These are phyloP conservation scores for Tringa solitaria DNA, from an alignment of 2,113 vertebrate species.

Conservation along the genomic window DNA sequence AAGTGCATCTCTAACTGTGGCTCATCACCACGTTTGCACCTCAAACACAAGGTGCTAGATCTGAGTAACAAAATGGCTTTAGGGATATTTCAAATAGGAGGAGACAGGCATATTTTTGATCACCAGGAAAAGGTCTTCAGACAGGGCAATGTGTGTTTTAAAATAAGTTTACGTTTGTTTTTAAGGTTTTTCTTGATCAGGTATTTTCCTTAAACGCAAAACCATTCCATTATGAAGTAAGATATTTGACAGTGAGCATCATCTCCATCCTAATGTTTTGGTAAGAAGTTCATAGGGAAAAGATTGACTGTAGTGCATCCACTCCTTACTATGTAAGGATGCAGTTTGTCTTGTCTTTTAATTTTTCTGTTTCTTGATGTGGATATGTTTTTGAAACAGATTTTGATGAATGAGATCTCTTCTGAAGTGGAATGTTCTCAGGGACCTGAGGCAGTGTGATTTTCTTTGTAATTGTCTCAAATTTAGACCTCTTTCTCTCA, in stretches of 20 bases:
- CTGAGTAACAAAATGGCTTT: background rate
- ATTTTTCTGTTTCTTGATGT: background rate
- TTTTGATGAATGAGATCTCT: background rate
- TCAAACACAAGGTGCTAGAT: background rate
- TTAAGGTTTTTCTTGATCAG: background rate
- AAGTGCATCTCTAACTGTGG: background rate
- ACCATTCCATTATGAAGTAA: background rate
- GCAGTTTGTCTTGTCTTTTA: background rate
- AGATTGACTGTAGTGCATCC: background rate
- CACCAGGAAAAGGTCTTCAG: background rate
- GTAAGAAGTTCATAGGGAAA: background rate
- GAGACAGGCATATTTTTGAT: background rate
- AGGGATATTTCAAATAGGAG: background rate
- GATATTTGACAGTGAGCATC: background rate
- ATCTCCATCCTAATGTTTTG: background rate
- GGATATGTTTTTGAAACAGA: background rate
- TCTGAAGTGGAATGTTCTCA: background rate
- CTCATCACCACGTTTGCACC: background rate
- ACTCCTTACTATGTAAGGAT: background rate
- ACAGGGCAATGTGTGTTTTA: background rate
- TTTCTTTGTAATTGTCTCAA: background rate
- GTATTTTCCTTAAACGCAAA: background rate
- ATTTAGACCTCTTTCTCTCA: background rate
- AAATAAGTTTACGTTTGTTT: background rate
- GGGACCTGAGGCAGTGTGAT: background rate